Percentiles rank a stretch among this genome's conserved stretches.
Evolutionary conservation across 1,140 invertebrate species (phyloP).

Genomic region (Calliopsis andreniformis): DNA sequence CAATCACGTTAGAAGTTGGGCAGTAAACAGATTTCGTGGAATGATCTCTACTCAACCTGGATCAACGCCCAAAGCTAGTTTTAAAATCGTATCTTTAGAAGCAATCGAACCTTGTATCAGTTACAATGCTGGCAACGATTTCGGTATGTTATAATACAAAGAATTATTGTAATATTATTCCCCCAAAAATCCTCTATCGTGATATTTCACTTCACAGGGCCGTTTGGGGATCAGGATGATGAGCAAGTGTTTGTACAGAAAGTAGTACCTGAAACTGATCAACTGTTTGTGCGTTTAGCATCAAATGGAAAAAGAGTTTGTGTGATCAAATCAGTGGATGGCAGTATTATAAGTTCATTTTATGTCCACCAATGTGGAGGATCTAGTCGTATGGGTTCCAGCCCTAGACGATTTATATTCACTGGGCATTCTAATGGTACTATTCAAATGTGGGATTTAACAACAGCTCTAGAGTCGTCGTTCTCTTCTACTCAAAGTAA

Average conservation of each 20-base stretch:
- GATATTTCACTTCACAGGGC: conserved; percentile 83
- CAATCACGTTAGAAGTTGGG: conserved; percentile 98
- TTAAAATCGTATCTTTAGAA: conserved; percentile 96
- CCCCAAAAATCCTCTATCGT: background rate
- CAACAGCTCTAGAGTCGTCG: conserved; percentile 94
- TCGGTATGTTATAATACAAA: conserved; percentile 81
- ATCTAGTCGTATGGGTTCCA: conserved; percentile 93
- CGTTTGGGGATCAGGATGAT: conserved; percentile 98
- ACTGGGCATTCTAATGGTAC: conserved; percentile 97
- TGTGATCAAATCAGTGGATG: conserved; percentile 96
- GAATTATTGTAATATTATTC: background rate
- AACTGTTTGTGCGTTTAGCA: conserved; percentile 95
- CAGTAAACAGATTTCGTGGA: conserved; percentile 95
- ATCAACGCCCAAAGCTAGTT: conserved; percentile 97
- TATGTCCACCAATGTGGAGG: conserved; percentile 99
- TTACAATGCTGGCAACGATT: conserved; percentile 90
- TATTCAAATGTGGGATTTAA: conserved; percentile 99
- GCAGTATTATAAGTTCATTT: conserved; percentile 96
- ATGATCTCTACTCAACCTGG: conserved; percentile 99
- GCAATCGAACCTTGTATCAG: conserved; percentile 89
- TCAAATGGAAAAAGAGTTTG: conserved; percentile 98
- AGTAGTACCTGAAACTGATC: conserved; percentile 97
- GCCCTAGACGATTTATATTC: conserved; percentile 94
- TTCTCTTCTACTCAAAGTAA: conserved; percentile 86
- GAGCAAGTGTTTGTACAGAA: conserved; percentile 99